A percentile compares a stretch with the other conserved stretches of the same genome.
These are phyloP conservation scores for Drosophila elegans DNA, from an alignment of 1,140 invertebrate genomes.

Conservation along the genomic window DNA sequence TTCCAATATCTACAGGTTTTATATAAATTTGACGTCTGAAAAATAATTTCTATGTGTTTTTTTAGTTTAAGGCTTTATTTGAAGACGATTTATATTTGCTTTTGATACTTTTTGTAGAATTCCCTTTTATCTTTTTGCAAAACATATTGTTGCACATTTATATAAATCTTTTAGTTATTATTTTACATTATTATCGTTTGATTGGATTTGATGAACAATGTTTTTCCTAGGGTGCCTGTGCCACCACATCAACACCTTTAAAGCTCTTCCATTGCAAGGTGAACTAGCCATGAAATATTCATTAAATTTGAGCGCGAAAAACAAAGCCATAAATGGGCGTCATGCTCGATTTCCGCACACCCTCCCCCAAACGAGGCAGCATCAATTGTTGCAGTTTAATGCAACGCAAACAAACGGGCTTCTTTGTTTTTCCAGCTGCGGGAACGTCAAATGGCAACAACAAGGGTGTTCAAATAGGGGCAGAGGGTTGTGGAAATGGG, in stretches of 20 bases:
- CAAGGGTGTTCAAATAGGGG: neutral
- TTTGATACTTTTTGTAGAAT: no score
- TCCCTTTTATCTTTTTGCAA: no score
- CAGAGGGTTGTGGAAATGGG: neutral
- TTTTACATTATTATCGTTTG: no score
- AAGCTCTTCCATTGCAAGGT: neutral
- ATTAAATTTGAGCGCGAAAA: conserved; percentile 65
- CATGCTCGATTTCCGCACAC: conserved; percentile 11
- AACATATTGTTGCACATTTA: no score
- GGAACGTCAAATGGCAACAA: conserved; percentile 22
- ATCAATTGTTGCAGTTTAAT: conserved; percentile 76
- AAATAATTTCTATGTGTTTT: no score
- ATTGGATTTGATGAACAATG: neutral
- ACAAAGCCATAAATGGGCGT: conserved; percentile 71
- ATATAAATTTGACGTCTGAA: no score
- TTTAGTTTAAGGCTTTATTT: no score
- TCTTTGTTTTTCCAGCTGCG: conserved; percentile 74
- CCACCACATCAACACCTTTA: conserved; percentile 1
- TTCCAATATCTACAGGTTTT: no score
- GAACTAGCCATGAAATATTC: conserved; percentile 52
- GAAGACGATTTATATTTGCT: no score
- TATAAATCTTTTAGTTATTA: no score
- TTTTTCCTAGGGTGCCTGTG: neutral
- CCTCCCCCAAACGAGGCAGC: conserved; percentile 38
- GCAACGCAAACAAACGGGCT: conserved; percentile 60